Conservation (phyloP, 2,113 vertebrate genomes). For the Pterocles burchelli region DNA sequence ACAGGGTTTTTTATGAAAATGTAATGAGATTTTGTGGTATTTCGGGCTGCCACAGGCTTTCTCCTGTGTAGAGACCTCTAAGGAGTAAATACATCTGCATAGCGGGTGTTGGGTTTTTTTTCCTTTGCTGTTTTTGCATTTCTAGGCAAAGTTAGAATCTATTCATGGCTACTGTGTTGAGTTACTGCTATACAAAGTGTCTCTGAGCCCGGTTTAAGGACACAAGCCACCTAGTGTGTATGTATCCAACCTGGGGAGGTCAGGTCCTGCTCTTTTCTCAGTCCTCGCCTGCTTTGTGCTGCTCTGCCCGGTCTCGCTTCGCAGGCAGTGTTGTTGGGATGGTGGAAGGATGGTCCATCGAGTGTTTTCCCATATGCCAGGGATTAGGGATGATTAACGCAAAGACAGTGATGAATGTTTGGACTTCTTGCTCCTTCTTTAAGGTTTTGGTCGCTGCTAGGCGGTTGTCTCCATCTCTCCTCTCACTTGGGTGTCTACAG, state of each 20-base stretch:
- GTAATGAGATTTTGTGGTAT: background rate
- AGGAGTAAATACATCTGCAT: background rate
- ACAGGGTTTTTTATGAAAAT: background rate
- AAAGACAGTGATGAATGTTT: background rate
- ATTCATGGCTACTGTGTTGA: fast-evolving
- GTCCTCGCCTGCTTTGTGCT: background rate
- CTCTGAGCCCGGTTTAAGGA: background rate
- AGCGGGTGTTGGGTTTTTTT: too few species aligned
- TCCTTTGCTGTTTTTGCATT: background rate
- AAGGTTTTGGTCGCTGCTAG: background rate
- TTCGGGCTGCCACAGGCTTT: background rate
- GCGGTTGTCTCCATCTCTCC: fast-evolving
- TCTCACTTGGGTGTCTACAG: background rate
- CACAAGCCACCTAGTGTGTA: fast-evolving
- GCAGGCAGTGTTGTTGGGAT: fast-evolving
- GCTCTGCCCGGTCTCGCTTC: background rate
- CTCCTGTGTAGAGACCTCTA: background rate
- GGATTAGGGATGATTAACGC: background rate
- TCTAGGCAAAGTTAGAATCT: background rate
- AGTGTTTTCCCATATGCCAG: background rate
- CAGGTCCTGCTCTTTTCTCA: background rate
- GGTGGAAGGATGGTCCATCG: background rate
- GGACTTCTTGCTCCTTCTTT: background rate
- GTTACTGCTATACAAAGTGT: background rate
- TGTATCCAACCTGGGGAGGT: fast-evolving